phyloP scores from a whole-genome alignment of 2,888 invertebrate genomes.

The Lamellibrachia columna region DNA sequence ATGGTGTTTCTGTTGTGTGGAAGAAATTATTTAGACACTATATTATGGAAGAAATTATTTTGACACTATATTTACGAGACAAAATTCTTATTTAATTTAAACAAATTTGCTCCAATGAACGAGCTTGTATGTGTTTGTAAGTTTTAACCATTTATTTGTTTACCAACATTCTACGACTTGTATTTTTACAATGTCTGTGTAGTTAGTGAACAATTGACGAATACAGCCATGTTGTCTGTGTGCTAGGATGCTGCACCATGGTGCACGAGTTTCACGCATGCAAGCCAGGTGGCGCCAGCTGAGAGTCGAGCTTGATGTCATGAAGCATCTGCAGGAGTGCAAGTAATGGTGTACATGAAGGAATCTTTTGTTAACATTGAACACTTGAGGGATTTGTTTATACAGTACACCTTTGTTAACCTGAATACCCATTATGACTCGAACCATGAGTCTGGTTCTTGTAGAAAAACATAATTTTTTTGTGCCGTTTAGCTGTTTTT shows the following conservation, averaged over 20 bases:
- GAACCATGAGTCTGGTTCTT: no score
- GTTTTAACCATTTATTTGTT: no score
- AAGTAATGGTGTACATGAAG: neutral
- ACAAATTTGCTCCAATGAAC: no score
- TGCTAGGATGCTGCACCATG: conserved; percentile 49
- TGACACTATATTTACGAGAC: no score
- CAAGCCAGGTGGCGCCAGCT: conserved; percentile 51
- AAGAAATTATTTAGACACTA: no score
- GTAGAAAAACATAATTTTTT: no score
- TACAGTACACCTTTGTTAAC: neutral
- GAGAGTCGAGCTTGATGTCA: conserved; percentile 48
- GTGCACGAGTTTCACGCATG: conserved; percentile 47
- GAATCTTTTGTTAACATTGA: neutral
- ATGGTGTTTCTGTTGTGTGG: no score
- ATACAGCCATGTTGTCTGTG: neutral
- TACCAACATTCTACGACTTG: no score
- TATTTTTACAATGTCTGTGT: neutral
- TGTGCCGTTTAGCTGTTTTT: no score
- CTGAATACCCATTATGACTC: neutral
- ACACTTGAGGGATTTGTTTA: neutral
- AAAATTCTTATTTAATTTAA: no score
- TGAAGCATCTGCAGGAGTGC: conserved; percentile 21
- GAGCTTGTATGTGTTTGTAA: no score
- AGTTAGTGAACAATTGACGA: neutral
- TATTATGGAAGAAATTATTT: no score